phyloP scores from a whole-genome alignment of 2,797 vertebrate species.

The Columba guinea region DNA sequence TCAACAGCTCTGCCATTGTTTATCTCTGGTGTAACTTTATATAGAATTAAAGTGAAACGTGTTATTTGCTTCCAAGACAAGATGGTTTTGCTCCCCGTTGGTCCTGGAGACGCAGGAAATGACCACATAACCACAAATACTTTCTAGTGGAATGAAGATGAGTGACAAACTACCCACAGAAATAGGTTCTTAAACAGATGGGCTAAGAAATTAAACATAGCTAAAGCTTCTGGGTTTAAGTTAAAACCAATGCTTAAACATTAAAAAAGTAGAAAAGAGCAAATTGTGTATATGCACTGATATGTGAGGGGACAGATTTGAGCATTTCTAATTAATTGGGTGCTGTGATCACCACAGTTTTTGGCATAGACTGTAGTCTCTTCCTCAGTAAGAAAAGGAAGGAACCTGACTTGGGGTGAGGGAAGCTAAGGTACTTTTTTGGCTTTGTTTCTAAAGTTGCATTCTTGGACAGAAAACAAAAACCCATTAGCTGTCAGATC shows the following conservation, averaged over 20 bases:
- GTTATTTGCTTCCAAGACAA: background rate
- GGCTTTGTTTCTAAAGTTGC: constrained; percentile 51
- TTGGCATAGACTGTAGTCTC: background rate
- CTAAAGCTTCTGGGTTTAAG: background rate
- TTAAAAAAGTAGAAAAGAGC: background rate
- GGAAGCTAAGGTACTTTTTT: background rate
- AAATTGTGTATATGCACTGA: fast-evolving
- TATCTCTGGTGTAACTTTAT: constrained; percentile 59
- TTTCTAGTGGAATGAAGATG: constrained; percentile 24
- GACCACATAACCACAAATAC: constrained; percentile 43
- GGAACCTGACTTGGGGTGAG: background rate
- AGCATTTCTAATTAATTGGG: background rate
- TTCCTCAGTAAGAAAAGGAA: background rate
- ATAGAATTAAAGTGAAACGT: constrained; percentile 43
- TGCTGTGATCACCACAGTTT: background rate
- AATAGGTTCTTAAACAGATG: background rate
- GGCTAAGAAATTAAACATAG: background rate
- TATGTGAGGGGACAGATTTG: background rate
- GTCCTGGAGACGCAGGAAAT: constrained; percentile 49
- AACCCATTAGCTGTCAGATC: background rate
- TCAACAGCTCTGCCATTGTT: constrained; percentile 56
- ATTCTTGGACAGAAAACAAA: constrained; percentile 3
- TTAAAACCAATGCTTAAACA: background rate
- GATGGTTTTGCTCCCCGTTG: background rate
- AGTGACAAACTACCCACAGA: constrained; percentile 24